Evolutionary conservation across 2,113 vertebrate genomes (phyloP).

Genomic region (Clarias batrachus): DNA sequence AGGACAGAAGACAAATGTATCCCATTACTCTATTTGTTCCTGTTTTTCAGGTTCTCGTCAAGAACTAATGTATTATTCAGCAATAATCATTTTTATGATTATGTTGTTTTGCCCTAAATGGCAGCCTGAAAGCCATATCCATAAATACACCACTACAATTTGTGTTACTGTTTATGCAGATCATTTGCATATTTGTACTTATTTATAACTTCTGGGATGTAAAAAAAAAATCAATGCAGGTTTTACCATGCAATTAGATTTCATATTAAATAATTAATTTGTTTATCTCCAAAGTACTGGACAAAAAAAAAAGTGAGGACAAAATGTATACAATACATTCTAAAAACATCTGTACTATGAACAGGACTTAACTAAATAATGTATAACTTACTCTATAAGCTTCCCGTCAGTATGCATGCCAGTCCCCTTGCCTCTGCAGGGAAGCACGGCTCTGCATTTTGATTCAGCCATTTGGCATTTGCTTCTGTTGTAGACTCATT

Average conservation of each 20-base stretch:
- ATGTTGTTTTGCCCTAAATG: constrained; percentile 2
- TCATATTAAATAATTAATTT: constrained; percentile 3
- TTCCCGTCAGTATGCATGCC: neutral
- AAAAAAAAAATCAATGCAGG: neutral
- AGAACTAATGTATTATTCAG: constrained; percentile 3
- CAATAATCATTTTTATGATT: constrained; percentile 17
- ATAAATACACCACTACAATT: constrained; percentile 12
- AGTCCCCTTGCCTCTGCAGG: constrained; percentile 8
- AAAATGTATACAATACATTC: neutral
- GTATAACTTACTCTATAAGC: constrained; percentile 22
- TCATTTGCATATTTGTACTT: constrained; percentile 12
- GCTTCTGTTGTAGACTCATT: constrained; percentile 34
- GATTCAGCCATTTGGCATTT: constrained; percentile 22
- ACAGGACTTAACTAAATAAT: constrained; percentile 17
- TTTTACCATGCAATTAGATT: neutral
- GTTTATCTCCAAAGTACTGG: neutral
- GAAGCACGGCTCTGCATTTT: constrained; percentile 32
- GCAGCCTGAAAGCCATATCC: neutral
- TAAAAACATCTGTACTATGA: neutral
- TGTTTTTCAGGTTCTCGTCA: neutral
- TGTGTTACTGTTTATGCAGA: constrained; percentile 30
- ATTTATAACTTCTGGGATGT: neutral
- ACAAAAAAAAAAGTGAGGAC: constrained; percentile 3
- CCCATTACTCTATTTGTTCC: neutral
- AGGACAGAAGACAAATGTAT: neutral